These are phyloP conservation scores for Cygnus olor DNA, from an alignment of 2,797 vertebrate genomes.

Conservation along the genomic window DNA sequence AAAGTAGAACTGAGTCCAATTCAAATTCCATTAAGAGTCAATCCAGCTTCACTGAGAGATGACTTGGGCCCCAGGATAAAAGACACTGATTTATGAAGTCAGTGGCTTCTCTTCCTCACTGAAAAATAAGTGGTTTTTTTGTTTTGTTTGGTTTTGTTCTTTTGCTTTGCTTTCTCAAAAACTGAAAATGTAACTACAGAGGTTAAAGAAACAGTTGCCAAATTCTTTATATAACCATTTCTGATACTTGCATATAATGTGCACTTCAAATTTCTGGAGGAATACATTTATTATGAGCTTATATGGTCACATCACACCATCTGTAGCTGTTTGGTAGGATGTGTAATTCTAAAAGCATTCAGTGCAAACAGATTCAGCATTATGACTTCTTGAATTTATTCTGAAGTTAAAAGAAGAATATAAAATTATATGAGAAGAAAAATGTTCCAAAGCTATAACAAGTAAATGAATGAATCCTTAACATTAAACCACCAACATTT, in stretches of 20 bases:
- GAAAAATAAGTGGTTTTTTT: not conserved
- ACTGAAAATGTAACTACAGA: not conserved
- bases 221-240: not conserved
- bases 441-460: not conserved
- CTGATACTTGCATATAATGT: not conserved
- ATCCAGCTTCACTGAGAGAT: not conserved
- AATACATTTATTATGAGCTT: not conserved
- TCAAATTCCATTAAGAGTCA: not conserved
- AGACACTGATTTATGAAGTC: not conserved
- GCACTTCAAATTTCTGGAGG: not conserved
- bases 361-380: not conserved
- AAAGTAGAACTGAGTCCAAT: not conserved
- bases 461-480: not conserved
- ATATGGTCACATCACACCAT: not conserved
- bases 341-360: not conserved
- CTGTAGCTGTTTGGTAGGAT: not conserved
- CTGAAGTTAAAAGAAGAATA: not conserved
- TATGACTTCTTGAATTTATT: not conserved
- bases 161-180: not conserved
- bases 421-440: not conserved
- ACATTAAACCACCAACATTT: not conserved
- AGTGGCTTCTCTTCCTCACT: not conserved
- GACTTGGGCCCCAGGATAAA: not conserved
- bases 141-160: not conserved
- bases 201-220: not conserved